These are phyloP conservation scores for Euclidia mi DNA, from an alignment of 2,888 invertebrate genomes.

Conservation along the genomic window DNA sequence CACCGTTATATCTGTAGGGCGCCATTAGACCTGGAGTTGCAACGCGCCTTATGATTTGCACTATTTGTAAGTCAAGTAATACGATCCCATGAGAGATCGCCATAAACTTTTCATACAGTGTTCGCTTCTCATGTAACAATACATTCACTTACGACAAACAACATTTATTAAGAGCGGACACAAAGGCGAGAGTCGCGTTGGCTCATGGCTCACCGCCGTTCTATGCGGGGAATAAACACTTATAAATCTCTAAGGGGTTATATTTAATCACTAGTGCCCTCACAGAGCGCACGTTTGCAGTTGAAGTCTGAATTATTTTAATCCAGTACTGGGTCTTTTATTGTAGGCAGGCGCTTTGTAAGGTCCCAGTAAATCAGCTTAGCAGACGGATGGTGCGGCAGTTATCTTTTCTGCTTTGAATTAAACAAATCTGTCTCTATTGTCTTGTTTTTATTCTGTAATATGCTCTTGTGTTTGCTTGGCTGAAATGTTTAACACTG, in stretches of 20 bases:
- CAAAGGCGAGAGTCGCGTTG: constrained; percentile 64
- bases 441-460: constrained; percentile 34
- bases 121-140: constrained; percentile 75
- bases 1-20: constrained; percentile 2
- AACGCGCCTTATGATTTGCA: constrained; percentile 44
- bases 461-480: neutral
- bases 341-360: constrained; percentile 76
- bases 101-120: constrained; percentile 75
- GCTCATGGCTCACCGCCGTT: constrained; percentile 61
- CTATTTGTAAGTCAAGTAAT: constrained; percentile 59
- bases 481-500: too few relatives aligned
- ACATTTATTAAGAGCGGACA: constrained; percentile 78
- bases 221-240: constrained; percentile 81
- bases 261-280: constrained; percentile 86
- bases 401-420: constrained; percentile 76
- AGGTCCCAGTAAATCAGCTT: constrained; percentile 86
- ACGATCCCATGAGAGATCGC: constrained; percentile 56
- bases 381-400: constrained; percentile 77
- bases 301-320: constrained; percentile 83
- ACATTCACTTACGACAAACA: constrained; percentile 78
- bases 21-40: constrained; percentile 11
- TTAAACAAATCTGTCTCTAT: constrained; percentile 72
- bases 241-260: constrained; percentile 85
- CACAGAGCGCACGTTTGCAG: constrained; percentile 82
- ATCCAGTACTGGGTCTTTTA: constrained; percentile 80